Evolutionary conservation across 2,797 vertebrate genomes (phyloP).

Genomic region (Pipistrellus kuhlii): DNA sequence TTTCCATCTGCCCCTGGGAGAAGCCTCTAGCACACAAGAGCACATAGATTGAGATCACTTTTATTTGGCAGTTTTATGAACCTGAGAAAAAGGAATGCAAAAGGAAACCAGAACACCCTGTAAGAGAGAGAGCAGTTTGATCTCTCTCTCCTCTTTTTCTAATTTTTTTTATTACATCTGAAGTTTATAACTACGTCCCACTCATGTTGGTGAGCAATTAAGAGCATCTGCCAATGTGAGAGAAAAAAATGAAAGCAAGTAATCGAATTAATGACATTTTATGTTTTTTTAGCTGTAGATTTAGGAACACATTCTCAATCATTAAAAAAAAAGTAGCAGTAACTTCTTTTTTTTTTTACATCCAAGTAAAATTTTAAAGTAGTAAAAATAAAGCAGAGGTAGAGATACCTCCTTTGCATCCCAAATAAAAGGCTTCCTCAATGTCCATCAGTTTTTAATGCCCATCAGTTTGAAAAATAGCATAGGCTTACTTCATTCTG

Average conservation of each 20-base stretch:
- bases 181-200: constrained; percentile 43
- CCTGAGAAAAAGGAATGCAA: not conserved
- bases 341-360: not conserved
- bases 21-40: not conserved
- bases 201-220: not conserved
- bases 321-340: constrained; percentile 32
- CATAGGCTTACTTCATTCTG: not conserved
- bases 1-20: not conserved
- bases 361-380: constrained; percentile 31
- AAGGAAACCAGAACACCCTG: not conserved
- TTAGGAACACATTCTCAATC: not conserved
- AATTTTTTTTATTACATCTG: constrained; percentile 39
- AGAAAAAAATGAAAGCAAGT: not conserved
- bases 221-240: not conserved
- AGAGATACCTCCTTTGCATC: not conserved
- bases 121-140: not conserved
- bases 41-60: not conserved
- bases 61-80: not conserved
- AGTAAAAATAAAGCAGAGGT: constrained; percentile 4
- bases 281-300: not conserved
- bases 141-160: not conserved
- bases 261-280: not conserved
- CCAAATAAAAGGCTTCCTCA: not conserved
- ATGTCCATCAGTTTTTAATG: not conserved
- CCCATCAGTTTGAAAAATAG: not conserved